Evolutionary conservation across 2,888 invertebrate genomes (phyloP).

Genomic region (Bombylius discolor): DNA sequence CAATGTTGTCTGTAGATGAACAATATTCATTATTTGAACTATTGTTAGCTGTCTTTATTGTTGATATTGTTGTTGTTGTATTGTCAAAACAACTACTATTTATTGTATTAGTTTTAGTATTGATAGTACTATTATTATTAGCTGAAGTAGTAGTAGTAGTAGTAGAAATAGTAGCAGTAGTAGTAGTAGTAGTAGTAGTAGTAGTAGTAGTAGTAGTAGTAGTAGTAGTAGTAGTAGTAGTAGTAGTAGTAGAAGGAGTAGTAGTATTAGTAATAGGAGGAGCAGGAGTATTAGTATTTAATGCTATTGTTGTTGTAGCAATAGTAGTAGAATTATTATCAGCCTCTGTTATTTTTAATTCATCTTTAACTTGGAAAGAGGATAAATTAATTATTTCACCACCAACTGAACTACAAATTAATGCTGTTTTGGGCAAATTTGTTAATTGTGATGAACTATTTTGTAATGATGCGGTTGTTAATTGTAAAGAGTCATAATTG

Average conservation of each 20-base stretch:
- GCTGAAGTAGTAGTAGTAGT: slow-evolving; percentile 5
- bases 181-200: neutral
- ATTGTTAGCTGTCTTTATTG: slow-evolving; percentile 6
- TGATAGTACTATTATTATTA: neutral
- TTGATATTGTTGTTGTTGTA: slow-evolving; percentile 4
- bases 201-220: neutral
- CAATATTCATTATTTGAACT: slow-evolving; percentile 11
- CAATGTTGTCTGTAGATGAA: slow-evolving; percentile 22
- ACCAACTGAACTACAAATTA: slow-evolving; percentile 1
- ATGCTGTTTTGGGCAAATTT: slow-evolving; percentile 31
- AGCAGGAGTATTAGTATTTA: neutral
- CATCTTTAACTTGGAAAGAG: slow-evolving; percentile 15
- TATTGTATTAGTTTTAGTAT: slow-evolving; percentile 10
- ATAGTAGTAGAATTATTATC: slow-evolving; percentile 10
- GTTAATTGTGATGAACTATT: slow-evolving; percentile 35
- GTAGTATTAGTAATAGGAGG: neutral
- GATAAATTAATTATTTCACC: neutral
- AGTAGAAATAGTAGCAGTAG: slow-evolving; percentile 1
- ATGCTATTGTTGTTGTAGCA: too few relatives aligned
- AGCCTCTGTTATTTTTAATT: slow-evolving; percentile 33
- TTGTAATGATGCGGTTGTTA: slow-evolving; percentile 32
- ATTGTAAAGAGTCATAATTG: slow-evolving; percentile 13
- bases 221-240: neutral
- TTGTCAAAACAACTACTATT: slow-evolving; percentile 11
- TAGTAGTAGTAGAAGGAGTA: slow-evolving; percentile 4